Percentiles rank a stretch among this genome's conserved stretches.
These are phyloP conservation scores for Geothlypis trichas DNA, from an alignment of 2,113 vertebrate genomes.

Conservation along the genomic window DNA sequence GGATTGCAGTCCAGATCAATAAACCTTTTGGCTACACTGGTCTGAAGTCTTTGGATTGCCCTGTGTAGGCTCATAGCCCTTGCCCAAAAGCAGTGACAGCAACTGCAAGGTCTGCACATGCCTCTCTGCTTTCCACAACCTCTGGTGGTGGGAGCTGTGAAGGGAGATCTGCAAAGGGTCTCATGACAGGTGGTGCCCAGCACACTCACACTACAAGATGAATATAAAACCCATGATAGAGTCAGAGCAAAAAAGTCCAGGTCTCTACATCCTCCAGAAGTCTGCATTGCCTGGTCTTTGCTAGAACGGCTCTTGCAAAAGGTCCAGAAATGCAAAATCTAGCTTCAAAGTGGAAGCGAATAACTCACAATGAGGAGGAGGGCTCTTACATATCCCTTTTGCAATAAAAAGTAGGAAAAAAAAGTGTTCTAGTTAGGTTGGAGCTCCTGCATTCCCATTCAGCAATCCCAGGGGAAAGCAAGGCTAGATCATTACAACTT, in stretches of 20 bases:
- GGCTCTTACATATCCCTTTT: not conserved
- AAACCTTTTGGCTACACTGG: not conserved
- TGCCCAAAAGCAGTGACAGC: not conserved
- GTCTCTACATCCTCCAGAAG: not conserved
- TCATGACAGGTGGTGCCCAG: not conserved
- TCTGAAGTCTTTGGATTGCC: not conserved
- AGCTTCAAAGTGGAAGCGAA: not conserved
- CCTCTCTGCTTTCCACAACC: not conserved
- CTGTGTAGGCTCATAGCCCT: not conserved
- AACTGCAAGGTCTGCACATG: not conserved
- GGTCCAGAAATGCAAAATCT: not conserved
- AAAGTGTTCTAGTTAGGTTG: not conserved
- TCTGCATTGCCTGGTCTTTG: not conserved
- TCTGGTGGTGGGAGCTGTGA: not conserved
- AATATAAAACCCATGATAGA: not conserved
- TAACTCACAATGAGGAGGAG: not conserved
- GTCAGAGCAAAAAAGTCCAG: not conserved
- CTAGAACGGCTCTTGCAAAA: not conserved
- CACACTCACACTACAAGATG: rapidly evolving
- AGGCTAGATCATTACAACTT: not conserved
- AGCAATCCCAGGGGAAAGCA: not conserved
- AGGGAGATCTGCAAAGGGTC: not conserved
- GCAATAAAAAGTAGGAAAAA: not conserved
- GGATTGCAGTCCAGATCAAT: not conserved
- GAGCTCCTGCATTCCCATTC: not conserved